Conservation (phyloP, 2,113 vertebrate species). For the Rhagologus leucostigma region DNA sequence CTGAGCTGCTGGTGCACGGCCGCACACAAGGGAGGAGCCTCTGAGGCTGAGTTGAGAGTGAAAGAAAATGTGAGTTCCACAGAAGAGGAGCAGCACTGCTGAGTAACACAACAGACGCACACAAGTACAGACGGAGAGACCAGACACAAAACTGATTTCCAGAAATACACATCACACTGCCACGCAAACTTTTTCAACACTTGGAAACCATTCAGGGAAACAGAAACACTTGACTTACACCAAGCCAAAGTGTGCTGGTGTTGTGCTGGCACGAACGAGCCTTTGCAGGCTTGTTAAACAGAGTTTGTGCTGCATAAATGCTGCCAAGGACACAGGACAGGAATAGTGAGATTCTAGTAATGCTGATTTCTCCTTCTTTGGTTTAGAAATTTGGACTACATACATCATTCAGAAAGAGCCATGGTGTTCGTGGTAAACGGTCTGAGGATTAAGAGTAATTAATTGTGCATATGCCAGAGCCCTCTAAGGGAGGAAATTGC, state of each 20-base stretch:
- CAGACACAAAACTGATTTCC: neutral
- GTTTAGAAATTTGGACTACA: neutral
- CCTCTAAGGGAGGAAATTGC: neutral
- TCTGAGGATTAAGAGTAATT: neutral
- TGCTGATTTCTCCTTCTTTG: neutral
- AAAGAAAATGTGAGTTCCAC: neutral
- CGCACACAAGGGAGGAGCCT: neutral
- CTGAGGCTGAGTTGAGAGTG: neutral
- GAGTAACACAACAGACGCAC: neutral
- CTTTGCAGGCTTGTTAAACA: neutral
- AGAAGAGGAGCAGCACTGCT: neutral
- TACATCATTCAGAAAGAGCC: neutral
- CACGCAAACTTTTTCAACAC: neutral
- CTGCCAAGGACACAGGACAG: neutral
- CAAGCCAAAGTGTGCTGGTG: neutral
- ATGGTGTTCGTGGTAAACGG: rapidly evolving
- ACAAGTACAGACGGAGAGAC: neutral
- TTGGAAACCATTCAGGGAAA: neutral
- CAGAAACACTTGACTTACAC: neutral
- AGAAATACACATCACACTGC: neutral
- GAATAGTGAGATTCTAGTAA: neutral
- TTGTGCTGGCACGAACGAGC: neutral
- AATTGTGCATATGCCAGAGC: neutral
- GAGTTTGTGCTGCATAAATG: neutral
- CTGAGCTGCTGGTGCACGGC: neutral